These are phyloP conservation scores for Leucoraja ocellata DNA, from an alignment of 2,797 vertebrate species.

Conservation along the genomic window DNA sequence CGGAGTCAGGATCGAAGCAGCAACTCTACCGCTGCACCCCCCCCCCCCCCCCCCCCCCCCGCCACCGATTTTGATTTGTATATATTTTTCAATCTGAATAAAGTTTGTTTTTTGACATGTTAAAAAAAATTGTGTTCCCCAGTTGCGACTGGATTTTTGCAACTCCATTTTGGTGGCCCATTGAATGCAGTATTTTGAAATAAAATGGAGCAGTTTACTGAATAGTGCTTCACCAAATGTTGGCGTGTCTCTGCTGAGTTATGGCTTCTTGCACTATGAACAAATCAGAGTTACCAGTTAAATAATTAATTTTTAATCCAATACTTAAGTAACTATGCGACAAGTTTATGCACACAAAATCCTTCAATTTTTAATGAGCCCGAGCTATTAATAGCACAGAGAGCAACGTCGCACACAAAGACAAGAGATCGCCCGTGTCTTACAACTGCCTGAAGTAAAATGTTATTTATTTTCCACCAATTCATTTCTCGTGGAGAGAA, in stretches of 20 bases:
- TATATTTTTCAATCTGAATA: too few relatives aligned
- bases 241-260: not conserved
- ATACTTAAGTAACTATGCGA: conserved; percentile 13
- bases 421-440: not conserved
- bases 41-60: too few relatives aligned
- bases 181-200: not conserved
- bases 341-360: conserved; percentile 9
- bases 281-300: conserved; percentile 33
- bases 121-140: not conserved
- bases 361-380: conserved; percentile 29
- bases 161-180: not conserved
- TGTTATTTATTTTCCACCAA: conserved; percentile 1
- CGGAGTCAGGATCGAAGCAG: too few relatives aligned
- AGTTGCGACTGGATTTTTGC: not conserved
- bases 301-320: conserved; percentile 39
- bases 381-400: not conserved
- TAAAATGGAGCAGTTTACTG: conserved; percentile 9
- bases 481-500: not conserved
- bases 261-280: not conserved
- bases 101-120: too few relatives aligned
- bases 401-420: not conserved
- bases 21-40: too few relatives aligned
- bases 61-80: too few relatives aligned
- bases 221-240: conserved; percentile 19
- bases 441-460: not conserved